Percentiles rank a stretch among this genome's conserved stretches.
These are phyloP conservation scores for Scomberomorus guttatus DNA, from an alignment of 2,797 vertebrate species.

Conservation along the genomic window DNA sequence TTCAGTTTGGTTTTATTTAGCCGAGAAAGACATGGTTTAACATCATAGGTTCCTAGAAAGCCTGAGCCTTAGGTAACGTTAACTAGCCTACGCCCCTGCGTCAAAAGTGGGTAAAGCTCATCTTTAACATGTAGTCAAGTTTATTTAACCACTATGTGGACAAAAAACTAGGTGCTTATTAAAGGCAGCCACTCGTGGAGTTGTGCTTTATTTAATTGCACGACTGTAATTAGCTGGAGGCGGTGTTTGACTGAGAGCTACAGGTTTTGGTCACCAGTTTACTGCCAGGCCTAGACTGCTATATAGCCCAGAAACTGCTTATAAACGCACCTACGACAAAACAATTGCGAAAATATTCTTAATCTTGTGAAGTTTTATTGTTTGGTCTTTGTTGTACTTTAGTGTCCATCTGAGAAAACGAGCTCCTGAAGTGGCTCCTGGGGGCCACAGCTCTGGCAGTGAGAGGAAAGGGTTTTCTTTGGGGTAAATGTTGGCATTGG, in stretches of 20 bases:
- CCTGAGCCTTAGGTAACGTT: conserved; percentile 75
- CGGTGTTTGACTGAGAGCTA: conserved; percentile 18
- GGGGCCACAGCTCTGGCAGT: background rate
- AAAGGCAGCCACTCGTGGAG: background rate
- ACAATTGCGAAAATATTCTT: background rate
- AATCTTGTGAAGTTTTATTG: background rate
- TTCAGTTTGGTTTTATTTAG: background rate
- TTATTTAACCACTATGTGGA: background rate
- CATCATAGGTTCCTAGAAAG: conserved; percentile 29
- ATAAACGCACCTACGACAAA: background rate
- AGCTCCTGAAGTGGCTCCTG: conserved; percentile 7
- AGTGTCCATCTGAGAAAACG: background rate
- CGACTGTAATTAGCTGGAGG: background rate
- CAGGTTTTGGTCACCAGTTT: conserved; percentile 35
- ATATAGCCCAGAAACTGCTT: background rate
- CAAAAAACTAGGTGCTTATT: rapidly evolving
- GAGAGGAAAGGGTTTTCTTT: background rate
- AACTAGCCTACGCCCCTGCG: conserved; percentile 79
- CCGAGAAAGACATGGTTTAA: background rate
- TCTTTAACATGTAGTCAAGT: background rate
- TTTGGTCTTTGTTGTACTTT: background rate
- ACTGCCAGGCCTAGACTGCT: conserved; percentile 35
- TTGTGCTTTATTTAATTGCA: background rate
- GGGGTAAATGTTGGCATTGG: background rate
- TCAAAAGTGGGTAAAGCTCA: conserved; percentile 50